Conservation (phyloP, 2,113 vertebrate species). For the Misgurnus anguillicaudatus region DNA sequence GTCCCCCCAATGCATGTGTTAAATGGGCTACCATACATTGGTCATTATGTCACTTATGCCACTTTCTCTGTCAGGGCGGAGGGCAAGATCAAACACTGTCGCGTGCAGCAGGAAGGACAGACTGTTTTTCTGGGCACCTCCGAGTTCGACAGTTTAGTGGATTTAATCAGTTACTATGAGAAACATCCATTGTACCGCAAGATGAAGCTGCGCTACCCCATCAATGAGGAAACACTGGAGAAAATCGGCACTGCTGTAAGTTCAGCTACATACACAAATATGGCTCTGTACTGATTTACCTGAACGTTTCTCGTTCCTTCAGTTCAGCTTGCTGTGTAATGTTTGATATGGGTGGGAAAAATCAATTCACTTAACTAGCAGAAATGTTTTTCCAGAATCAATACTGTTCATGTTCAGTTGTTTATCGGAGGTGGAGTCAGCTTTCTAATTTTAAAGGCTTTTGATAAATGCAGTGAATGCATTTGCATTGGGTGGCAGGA, state of each 20-base stretch:
- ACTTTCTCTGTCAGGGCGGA: constrained; percentile 79
- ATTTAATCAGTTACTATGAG: constrained; percentile 96
- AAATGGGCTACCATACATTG: neutral
- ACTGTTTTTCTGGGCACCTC: constrained; percentile 91
- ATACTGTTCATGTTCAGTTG: no score
- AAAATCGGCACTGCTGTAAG: constrained; percentile 98
- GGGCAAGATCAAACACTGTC: constrained; percentile 98
- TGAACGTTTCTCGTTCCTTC: no score
- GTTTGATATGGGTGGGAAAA: no score
- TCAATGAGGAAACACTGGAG: constrained; percentile 97
- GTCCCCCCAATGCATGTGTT: no score
- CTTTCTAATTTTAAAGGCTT: no score
- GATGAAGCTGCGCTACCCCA: constrained; percentile 98
- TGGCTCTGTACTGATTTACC: neutral
- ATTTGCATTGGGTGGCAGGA: no score
- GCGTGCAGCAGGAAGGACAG: constrained; percentile 96
- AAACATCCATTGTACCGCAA: constrained; percentile 96
- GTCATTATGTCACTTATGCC: no score
- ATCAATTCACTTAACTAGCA: no score
- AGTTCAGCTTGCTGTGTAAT: no score
- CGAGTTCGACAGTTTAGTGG: constrained; percentile 95
- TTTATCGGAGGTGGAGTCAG: no score
- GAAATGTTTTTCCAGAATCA: no score
- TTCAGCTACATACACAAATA: neutral
- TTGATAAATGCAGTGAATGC: no score